Base-by-base conservation (phyloP, 2,888 invertebrate species). In the Hemistola chrysoprasaria region DNA sequence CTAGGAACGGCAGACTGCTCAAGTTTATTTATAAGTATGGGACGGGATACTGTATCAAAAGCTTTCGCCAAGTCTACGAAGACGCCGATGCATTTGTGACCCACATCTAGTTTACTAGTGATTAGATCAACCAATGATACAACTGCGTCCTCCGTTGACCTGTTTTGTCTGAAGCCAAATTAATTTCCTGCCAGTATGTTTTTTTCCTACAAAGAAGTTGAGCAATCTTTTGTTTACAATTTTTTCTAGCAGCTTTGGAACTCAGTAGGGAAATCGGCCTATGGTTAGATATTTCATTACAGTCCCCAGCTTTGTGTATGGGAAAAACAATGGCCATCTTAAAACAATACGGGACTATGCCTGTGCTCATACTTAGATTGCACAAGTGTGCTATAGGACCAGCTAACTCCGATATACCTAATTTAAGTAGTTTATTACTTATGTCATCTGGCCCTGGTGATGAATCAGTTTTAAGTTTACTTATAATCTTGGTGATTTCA, bases 51-150 rank as follows among this genome's bases (percentile, higher is more conserved):
- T 4, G 49, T 49, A 16, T 45, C 48, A 6, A 41, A 44, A 9
- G 40, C 44, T 21, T 48, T 47, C 6, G 32, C 26, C 11, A 48
- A 23, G 20, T 48, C 47, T 6, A 48, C 24, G 11, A 43, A 48
- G 22, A 50, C 31, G 6, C 46, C 45, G 5, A n/a, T n/a, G n/a
- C n/a, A n/a, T n/a, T n/a, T n/a, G n/a, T n/a, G n/a, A n/a, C n/a
- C n/a, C n/a, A n/a, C n/a, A n/a, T n/a, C n/a, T n/a, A n/a, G n/a
- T n/a, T n/a, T n/a, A n/a, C n/a, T n/a, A n/a, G n/a, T n/a, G n/a
- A n/a, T n/a, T n/a, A n/a, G n/a, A n/a, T n/a, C n/a, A n/a, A n/a
- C n/a, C n/a, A n/a, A n/a, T n/a, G n/a, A n/a, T n/a, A n/a, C n/a
- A n/a, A n/a, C n/a, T n/a, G n/a, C n/a, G n/a, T n/a, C n/a, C n/a